Evolutionary conservation across 2,888 invertebrate genomes (phyloP), one percentile per base, ranked within the genome.

Genomic region (Timema cristinae): DNA sequence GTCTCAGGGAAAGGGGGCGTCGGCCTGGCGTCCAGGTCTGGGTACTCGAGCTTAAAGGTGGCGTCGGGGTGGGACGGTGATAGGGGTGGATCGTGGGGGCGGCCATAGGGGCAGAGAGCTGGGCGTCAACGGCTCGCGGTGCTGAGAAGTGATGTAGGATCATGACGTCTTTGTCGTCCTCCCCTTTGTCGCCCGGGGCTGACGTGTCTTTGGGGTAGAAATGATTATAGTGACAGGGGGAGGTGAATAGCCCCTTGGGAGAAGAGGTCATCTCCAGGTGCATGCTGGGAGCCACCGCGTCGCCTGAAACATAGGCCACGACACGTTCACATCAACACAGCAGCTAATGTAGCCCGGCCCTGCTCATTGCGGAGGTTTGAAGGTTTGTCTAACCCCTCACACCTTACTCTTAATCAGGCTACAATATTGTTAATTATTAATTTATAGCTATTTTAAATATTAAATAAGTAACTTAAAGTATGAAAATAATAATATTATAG

Each of bases 201-300:
- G 13, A 13, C n/a, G 15, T 9, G 32, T 32, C 32, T 32, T 32
- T 32, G 15, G 15, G 59, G 59, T 11, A 59, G 59, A 32, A 15
- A n/a, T 15, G 59, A 7, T 15, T 13, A 15, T 15, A n/a, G 59
- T 59, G n/a, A 13, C 63, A 16, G 32, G 63, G 63, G 47, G 63
- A 6, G 47, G 63, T 11, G 63, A 63, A 63, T 48, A 63, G 9
- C 13, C 59, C 59, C 59, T 8, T 2, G 16, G 59, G 32, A 32
- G 32, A 32, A 32, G 32, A 32, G 32, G 32, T 2, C 59, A 32
- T 63, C 63, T 63, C 63, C 63, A 63, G 67, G 50, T 51, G 67
- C 67, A 51, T 67, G 67, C 67, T 67, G 67, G 51, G n/a, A 4
- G 13, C 16, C 51, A 15, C 67, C 16, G 66, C 54, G 11, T 4